phyloP scores from a whole-genome alignment of 2,113 vertebrate genomes.

The Zosterops japonicus region DNA sequence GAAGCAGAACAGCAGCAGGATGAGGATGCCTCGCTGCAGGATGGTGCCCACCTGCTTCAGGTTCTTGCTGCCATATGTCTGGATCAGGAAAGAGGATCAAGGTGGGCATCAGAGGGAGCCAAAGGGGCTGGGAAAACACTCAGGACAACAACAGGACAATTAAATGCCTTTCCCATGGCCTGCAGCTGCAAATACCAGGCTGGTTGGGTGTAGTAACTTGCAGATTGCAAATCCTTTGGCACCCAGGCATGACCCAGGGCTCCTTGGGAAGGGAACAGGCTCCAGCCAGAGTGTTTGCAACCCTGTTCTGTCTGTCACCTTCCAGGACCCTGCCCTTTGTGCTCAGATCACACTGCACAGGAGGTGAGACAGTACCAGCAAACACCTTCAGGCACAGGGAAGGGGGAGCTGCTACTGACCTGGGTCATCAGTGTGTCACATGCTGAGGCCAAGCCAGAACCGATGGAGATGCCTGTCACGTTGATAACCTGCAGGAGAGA shows the following conservation, averaged over 20 bases:
- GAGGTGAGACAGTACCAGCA: rapidly evolving
- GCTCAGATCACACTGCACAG: neutral
- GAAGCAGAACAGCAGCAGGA: constrained; percentile 87
- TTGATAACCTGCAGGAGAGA: constrained; percentile 83
- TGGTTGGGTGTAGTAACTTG: neutral
- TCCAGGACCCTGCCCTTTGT: neutral
- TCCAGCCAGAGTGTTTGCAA: neutral
- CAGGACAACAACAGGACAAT: neutral
- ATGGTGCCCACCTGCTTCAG: constrained; percentile 89
- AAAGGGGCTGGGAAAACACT: neutral
- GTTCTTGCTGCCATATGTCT: constrained; percentile 89
- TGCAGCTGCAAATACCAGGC: neutral
- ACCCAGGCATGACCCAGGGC: neutral
- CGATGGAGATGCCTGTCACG: constrained; percentile 81
- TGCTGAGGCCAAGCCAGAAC: constrained; percentile 83
- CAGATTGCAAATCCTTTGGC: neutral
- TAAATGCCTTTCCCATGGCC: neutral
- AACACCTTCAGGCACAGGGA: neutral
- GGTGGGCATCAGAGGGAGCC: neutral
- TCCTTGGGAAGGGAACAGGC: neutral
- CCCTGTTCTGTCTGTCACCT: neutral
- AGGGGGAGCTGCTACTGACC: constrained; percentile 67
- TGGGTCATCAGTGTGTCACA: constrained; percentile 93
- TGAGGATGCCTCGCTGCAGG: constrained; percentile 82
- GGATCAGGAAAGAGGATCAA: neutral